phyloP scores from a whole-genome alignment of 2,888 invertebrate species.

The Fissipunctia ypsillon region DNA sequence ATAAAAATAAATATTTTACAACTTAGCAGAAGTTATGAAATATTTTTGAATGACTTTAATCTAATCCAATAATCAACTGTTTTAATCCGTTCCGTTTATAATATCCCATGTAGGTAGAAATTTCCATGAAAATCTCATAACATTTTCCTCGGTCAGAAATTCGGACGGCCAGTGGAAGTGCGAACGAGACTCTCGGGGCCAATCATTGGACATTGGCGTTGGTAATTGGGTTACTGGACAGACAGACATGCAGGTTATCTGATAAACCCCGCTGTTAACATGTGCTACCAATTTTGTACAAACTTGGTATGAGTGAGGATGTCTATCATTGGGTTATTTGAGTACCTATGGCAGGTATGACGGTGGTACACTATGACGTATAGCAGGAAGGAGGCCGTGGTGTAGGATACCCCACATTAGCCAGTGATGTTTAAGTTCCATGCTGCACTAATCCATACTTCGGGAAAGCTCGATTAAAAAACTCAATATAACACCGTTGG shows the following conservation, averaged over 20 bases:
- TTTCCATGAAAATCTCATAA: slow-evolving; percentile 58
- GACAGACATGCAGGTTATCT: slow-evolving; percentile 48
- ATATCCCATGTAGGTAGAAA: slow-evolving; percentile 26
- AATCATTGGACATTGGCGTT: slow-evolving; percentile 62
- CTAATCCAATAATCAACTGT: background rate
- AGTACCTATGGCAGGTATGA: background rate
- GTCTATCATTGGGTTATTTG: background rate
- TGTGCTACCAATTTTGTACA: slow-evolving; percentile 28
- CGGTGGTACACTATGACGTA: too few relatives aligned
- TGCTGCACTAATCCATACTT: too few relatives aligned
- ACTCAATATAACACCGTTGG: too few relatives aligned
- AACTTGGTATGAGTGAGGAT: slow-evolving; percentile 2
- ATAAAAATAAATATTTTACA: too few relatives aligned
- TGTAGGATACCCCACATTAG: too few relatives aligned
- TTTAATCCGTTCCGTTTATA: background rate
- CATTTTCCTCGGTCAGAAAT: slow-evolving; percentile 34
- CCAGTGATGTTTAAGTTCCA: too few relatives aligned
- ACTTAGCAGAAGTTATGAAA: background rate
- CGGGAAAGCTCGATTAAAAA: too few relatives aligned
- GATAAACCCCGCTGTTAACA: slow-evolving; percentile 36
- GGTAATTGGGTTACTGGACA: slow-evolving; percentile 61
- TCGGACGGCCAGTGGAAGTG: slow-evolving; percentile 58
- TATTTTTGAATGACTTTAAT: background rate
- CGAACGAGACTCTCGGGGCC: slow-evolving; percentile 61
- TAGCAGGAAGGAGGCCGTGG: too few relatives aligned